These are phyloP conservation scores for Carabus problematicus DNA, from an alignment of 2,888 invertebrate species.

Conservation along the genomic window DNA sequence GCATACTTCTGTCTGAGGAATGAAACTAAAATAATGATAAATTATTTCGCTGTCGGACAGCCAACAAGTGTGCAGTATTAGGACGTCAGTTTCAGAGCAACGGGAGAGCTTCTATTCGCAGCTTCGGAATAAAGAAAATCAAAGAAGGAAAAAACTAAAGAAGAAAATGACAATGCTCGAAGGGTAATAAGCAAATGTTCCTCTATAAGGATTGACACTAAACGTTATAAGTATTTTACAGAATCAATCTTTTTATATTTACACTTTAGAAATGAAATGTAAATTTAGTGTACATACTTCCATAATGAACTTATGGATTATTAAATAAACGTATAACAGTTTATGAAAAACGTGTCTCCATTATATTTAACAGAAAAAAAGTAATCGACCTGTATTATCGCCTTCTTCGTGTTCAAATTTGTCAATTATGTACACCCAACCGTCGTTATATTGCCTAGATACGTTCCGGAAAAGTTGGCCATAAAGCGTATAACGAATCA, in stretches of 20 bases:
- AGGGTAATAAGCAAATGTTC: constrained; percentile 1
- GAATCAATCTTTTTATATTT: too few relatives aligned
- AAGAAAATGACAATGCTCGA: constrained; percentile 13
- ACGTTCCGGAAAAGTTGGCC: too few relatives aligned
- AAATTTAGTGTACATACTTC: neutral
- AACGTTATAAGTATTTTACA: too few relatives aligned
- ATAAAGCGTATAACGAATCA: too few relatives aligned
- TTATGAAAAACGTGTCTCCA: too few relatives aligned
- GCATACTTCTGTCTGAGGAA: neutral
- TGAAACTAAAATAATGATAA: constrained; percentile 13
- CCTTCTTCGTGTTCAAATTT: too few relatives aligned
- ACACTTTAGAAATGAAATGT: neutral
- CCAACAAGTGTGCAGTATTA: constrained; percentile 16
- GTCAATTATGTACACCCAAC: too few relatives aligned
- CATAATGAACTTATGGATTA: neutral
- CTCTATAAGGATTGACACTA: neutral
- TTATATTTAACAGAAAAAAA: too few relatives aligned
- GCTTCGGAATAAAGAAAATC: neutral
- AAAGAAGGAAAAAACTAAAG: constrained; percentile 6
- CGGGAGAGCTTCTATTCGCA: neutral
- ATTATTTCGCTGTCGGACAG: constrained; percentile 1
- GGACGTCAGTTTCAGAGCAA: constrained; percentile 10
- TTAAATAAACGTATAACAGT: too few relatives aligned
- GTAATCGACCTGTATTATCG: too few relatives aligned
- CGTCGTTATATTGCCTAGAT: too few relatives aligned